Evolutionary conservation across 1,140 invertebrate species (phyloP).

Genomic region (Trinorchestia longiramus): DNA sequence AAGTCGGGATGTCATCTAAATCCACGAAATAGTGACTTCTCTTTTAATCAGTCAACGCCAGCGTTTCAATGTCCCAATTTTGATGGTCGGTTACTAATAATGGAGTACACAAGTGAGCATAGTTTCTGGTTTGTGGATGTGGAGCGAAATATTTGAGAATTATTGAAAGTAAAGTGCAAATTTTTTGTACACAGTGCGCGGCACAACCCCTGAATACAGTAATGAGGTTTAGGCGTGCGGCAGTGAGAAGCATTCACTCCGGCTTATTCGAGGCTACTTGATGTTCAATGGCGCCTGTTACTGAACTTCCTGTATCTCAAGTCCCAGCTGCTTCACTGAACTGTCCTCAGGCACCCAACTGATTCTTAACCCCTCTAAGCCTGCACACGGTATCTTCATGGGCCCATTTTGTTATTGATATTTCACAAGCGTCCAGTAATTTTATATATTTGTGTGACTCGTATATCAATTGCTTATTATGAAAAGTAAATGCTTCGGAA

Average conservation of each 20-base stretch:
- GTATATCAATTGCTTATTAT: no score
- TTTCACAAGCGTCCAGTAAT: no score
- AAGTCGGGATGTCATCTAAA: no score
- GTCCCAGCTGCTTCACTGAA: slow-evolving; percentile 25
- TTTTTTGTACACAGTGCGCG: background rate
- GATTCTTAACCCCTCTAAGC: background rate
- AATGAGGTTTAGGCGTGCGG: background rate
- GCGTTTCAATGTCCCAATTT: background rate
- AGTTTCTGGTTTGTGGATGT: background rate
- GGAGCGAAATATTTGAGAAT: background rate
- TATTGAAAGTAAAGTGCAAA: background rate
- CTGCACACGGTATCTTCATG: background rate
- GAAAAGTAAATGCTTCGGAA: no score
- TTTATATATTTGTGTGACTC: no score
- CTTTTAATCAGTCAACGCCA: no score
- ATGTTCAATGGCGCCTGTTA: slow-evolving; percentile 16
- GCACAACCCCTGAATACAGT: background rate
- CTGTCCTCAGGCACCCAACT: background rate
- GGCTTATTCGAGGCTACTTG: slow-evolving; percentile 27
- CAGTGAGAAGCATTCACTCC: slow-evolving; percentile 6
- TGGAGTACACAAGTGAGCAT: background rate
- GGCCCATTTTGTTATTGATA: background rate
- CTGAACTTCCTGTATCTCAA: background rate
- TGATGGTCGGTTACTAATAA: background rate
- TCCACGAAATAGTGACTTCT: no score